Base-by-base conservation (phyloP, 2,888 invertebrate genomes). In the Drosophila helvetica region DNA sequence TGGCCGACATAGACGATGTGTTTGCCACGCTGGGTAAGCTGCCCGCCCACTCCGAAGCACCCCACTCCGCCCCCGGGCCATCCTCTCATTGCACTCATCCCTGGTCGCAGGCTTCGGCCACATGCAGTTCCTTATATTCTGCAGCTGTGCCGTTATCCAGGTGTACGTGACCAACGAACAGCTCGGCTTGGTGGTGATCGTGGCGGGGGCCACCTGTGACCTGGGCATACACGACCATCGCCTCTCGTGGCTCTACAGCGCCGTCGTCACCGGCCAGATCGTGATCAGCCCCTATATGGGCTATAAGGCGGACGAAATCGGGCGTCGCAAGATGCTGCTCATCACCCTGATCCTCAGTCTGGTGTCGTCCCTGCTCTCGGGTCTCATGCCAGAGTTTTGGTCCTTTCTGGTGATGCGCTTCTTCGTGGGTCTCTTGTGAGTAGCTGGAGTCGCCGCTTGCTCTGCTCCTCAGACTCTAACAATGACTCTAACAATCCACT, bases 21-120 rank as follows among this genome's bases (percentile, higher is more conserved):
- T 56, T 79, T 1, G 9, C 48, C 9, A 5, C 8, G 5, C 42
- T 81, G 17, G 80, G 80, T 80, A 67, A 83, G 72, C 18, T 8
- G 51, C 33, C 9, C 18, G 1, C 8, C 1, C 6, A 3, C 8
- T 27, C 7, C 6, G 0, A 0, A 5, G 30, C 0, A 3, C 1
- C 6, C 19, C 2, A n/a, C n/a, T n/a, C n/a, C 9, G 12, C 19
- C 3, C 10, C 10, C n/a, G n/a, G n/a, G n/a, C n/a, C n/a, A n/a
- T 3, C 10, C 22, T 22, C 22, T 22, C 22, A 22, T 5, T 22
- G 9, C 10, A 3, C 12, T 18, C 22, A 1, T 2, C 27, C 25
- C 17, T 15, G n/a, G 25, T 17, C 43, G n/a, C 15, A 70, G 70
- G 69, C 9, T 70, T 53, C 22, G 69, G 70, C 15, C 47, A 33